Percentiles rank a stretch among this genome's conserved stretches.
Evolutionary conservation across 2,888 invertebrate genomes (phyloP).

Genomic region (Dryadula phaetusa): DNA sequence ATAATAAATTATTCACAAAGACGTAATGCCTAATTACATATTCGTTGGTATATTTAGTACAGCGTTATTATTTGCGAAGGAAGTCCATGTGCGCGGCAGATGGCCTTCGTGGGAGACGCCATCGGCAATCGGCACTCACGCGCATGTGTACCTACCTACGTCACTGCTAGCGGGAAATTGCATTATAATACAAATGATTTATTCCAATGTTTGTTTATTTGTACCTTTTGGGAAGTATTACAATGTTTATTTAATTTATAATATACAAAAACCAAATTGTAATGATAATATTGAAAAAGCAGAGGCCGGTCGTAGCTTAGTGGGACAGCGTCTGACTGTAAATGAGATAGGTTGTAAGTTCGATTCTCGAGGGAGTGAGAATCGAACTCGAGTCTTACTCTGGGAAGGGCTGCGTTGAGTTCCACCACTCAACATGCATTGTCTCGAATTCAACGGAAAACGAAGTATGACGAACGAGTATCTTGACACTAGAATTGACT

Average conservation of each 20-base stretch:
- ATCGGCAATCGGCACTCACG: conserved; percentile 24
- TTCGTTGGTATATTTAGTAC: neutral
- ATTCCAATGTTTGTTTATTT: neutral
- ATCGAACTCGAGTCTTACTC: too few relatives aligned
- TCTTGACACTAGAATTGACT: too few relatives aligned
- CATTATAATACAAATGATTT: neutral
- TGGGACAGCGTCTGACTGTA: too few relatives aligned
- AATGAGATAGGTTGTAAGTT: too few relatives aligned
- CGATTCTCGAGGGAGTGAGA: too few relatives aligned
- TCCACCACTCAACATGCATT: too few relatives aligned
- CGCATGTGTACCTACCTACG: conserved; percentile 2
- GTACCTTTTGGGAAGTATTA: neutral
- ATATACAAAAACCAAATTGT: neutral
- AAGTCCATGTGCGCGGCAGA: conserved; percentile 32
- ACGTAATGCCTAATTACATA: neutral
- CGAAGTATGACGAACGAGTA: too few relatives aligned
- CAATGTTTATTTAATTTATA: neutral
- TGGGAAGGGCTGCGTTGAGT: too few relatives aligned
- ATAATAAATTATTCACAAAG: neutral
- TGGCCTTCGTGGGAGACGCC: conserved; percentile 30
- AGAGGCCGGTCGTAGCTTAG: too few relatives aligned
- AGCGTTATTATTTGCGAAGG: conserved; percentile 26
- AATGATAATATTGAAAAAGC: too few relatives aligned
- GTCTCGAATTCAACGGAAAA: too few relatives aligned
- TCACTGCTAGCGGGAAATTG: neutral